Base-by-base conservation (phyloP, 2,797 vertebrate species). In the Todus mexicanus region DNA sequence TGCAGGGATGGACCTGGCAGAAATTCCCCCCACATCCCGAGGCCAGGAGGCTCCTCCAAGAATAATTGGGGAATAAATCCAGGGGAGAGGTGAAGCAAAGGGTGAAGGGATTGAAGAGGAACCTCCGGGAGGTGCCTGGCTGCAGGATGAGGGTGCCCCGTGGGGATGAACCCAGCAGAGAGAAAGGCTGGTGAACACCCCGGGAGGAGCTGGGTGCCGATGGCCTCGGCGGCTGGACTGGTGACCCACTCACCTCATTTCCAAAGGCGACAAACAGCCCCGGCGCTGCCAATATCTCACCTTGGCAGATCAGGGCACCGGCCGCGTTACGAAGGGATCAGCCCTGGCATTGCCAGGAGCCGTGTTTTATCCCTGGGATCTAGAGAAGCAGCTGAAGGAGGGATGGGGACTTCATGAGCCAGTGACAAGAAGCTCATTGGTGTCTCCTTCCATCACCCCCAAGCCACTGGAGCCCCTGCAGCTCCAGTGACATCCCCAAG, bases 1-100 rank as follows among this genome's bases (percentile, higher is more conserved):
- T 64, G 71, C 66, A 31, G 66, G 50, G 72, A 9, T 11, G 83
- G 68, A 25, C 5, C 20, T 14, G 59, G 35, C 26, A 27, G 12
- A 23, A 65, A 35, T 15, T 12, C 59, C 8, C 4, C 29, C 26
- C 1, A 0, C 3, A 1, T 14, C 16, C 45, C 31, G 54, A 1
- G 40, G 2, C 16, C 0, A 0, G 26, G 23, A 92, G 63, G 7
- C 8, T 80, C 60, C 37, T 14, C 16, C 0, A 1, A n/a, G n/a
- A 40, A 51, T 51, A 51, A 51, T 15, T 5, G 6, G 20, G 31
- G 72, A 31, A 35, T 38, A 19, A 73, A 78, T 7, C 19, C 53
- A 4, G 1, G 1, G 29, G 65, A 72, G 59, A 68, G 38, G 54
- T 16, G 72, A 13, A 33, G 10, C 2, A 25, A 59, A 63, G 16